Conservation (phyloP, 2,888 invertebrate species). For the Amphipoea oculea region DNA sequence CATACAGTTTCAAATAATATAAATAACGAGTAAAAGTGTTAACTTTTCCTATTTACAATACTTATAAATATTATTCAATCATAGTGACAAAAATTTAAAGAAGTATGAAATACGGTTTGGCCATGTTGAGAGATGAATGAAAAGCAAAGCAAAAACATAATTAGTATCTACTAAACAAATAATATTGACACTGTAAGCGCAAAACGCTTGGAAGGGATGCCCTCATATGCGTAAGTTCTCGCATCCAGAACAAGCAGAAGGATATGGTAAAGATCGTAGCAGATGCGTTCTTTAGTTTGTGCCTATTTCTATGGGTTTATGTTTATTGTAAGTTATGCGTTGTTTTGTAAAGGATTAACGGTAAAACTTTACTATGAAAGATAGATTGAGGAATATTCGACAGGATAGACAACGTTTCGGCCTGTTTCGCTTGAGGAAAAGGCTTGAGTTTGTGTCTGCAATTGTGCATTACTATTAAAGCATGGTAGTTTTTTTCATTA, state of each 20-base stretch:
- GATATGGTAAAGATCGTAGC: neutral
- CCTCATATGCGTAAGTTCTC: neutral
- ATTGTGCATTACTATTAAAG: neutral
- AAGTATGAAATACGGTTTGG: neutral
- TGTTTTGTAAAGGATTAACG: no score
- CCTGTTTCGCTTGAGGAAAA: neutral
- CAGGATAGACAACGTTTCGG: neutral
- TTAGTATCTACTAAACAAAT: neutral
- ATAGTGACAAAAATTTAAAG: neutral
- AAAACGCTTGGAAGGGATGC: neutral
- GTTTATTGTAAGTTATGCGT: neutral
- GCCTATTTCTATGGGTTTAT: neutral
- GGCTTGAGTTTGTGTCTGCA: neutral
- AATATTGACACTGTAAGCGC: neutral
- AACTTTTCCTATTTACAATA: neutral
- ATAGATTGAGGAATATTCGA: neutral
- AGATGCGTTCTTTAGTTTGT: neutral
- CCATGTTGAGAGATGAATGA: neutral
- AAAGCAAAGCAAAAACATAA: neutral
- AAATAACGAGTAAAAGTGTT: no score
- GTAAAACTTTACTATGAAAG: neutral
- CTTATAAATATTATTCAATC: neutral
- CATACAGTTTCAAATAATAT: neutral
- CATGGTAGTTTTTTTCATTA: conserved; percentile 47
- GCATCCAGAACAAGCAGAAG: neutral